These are phyloP conservation scores for Cheilosia variabilis DNA, from an alignment of 2,888 invertebrate genomes.

Conservation along the genomic window DNA sequence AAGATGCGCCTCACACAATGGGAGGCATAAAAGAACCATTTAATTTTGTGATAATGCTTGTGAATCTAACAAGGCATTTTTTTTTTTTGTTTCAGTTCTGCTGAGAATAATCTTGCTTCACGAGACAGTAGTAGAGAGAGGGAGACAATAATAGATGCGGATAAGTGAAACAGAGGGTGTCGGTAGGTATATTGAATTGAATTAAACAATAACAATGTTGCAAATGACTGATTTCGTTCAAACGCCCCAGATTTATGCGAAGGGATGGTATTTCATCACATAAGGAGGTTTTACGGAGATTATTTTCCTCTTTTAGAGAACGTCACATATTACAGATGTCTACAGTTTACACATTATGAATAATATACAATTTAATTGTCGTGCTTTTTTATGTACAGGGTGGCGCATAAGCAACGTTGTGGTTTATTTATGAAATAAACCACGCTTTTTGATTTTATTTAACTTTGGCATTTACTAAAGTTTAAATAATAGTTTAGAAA, in stretches of 20 bases:
- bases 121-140: neutral
- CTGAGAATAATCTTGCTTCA: conserved; percentile 54
- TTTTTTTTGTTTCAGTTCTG: conserved; percentile 60
- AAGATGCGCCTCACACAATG: conserved; percentile 53
- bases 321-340: too few relatives aligned
- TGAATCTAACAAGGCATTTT: conserved; percentile 72
- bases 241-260: conserved; percentile 15
- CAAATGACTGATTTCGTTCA: conserved; percentile 71
- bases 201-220: conserved; percentile 70
- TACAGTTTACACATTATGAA: too few relatives aligned
- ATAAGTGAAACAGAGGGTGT: conserved; percentile 49
- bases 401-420: too few relatives aligned
- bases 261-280: neutral
- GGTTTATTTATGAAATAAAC: too few relatives aligned
- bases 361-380: too few relatives aligned
- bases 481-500: too few relatives aligned
- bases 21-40: conserved; percentile 67
- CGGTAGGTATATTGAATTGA: conserved; percentile 46
- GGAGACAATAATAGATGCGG: conserved; percentile 54
- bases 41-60: conserved; percentile 72
- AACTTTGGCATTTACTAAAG: too few relatives aligned
- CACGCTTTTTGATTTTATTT: too few relatives aligned
- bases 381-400: too few relatives aligned
- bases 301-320: too few relatives aligned
- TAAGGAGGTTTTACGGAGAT: too few relatives aligned